phyloP scores from a whole-genome alignment of 53 echinoderm and acorn worm genomes.

The Luidia sarsii region DNA sequence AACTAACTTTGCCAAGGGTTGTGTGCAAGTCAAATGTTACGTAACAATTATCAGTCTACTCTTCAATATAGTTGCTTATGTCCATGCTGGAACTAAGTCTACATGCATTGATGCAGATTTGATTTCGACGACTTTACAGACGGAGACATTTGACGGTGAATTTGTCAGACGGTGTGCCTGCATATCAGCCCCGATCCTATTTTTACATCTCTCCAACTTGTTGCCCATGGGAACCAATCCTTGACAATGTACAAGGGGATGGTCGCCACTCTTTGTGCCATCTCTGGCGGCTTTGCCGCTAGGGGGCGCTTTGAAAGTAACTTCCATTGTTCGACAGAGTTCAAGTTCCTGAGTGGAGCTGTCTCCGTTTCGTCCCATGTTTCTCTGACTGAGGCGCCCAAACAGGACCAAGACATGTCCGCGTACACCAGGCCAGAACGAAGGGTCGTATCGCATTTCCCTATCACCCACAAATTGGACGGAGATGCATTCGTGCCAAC shows the following conservation, averaged over 20 bases:
- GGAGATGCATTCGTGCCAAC: neutral
- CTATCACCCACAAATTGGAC: constrained; percentile 48
- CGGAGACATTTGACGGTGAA: no score
- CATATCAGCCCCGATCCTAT: no score
- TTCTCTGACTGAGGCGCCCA: neutral
- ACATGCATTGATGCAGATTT: no score
- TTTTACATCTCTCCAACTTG: no score
- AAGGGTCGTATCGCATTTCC: constrained; percentile 3
- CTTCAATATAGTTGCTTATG: no score
- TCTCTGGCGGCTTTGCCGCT: constrained; percentile 1
- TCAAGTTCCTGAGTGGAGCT: neutral
- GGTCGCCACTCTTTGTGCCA: neutral
- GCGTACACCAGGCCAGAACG: no score
- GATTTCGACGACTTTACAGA: no score
- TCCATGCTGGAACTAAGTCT: no score
- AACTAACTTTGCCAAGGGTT: no score
- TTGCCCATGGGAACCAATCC: neutral
- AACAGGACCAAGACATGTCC: neutral
- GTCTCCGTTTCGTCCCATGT: neutral
- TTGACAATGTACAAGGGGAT: neutral
- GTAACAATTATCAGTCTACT: no score
- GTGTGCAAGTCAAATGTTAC: no score
- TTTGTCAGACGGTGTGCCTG: no score
- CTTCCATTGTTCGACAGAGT: constrained; percentile 4
- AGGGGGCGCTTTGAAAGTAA: neutral